Conservation (phyloP, 2,113 vertebrate species). For the Gnathonemus echidnorhynchus region DNA sequence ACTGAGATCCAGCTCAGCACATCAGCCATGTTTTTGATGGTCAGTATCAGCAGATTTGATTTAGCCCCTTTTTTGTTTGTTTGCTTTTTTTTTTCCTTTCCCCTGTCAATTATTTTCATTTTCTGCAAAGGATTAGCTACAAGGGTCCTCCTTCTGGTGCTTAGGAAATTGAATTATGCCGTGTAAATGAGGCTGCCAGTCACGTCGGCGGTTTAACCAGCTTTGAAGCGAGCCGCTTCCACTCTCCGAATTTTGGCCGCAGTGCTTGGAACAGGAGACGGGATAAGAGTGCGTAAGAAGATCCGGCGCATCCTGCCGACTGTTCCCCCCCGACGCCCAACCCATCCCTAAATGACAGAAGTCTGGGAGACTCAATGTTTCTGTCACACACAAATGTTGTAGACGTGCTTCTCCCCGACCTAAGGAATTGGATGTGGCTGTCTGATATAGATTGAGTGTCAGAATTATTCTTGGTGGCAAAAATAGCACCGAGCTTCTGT, state of each 20-base stretch:
- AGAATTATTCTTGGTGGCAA: neutral
- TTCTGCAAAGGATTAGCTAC: neutral
- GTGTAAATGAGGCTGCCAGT: slow-evolving; percentile 24
- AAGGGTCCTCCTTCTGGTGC: slow-evolving; percentile 25
- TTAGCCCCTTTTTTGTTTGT: neutral
- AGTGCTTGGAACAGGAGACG: slow-evolving; percentile 30
- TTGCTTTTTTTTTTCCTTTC: neutral
- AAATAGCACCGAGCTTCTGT: neutral
- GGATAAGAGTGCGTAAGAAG: slow-evolving; percentile 44
- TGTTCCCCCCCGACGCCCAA: slow-evolving; percentile 29
- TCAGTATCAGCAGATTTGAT: neutral
- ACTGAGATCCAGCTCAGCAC: neutral
- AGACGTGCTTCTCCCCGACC: neutral
- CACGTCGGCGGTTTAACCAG: slow-evolving; percentile 35
- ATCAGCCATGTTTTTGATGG: neutral
- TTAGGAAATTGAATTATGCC: slow-evolving; percentile 20
- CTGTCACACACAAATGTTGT: slow-evolving; percentile 19
- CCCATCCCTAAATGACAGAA: slow-evolving; percentile 25
- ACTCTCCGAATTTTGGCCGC: slow-evolving; percentile 21
- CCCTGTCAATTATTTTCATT: neutral
- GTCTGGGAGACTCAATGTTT: neutral
- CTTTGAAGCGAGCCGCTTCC: slow-evolving; percentile 19
- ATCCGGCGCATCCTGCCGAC: slow-evolving; percentile 33
- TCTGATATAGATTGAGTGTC: slow-evolving; percentile 23
- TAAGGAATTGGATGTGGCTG: slow-evolving; percentile 36